A percentile compares a stretch with the other conserved stretches of the same genome.
Conservation (phyloP, 2,797 vertebrate species). For the Manis pentadactyla region DNA sequence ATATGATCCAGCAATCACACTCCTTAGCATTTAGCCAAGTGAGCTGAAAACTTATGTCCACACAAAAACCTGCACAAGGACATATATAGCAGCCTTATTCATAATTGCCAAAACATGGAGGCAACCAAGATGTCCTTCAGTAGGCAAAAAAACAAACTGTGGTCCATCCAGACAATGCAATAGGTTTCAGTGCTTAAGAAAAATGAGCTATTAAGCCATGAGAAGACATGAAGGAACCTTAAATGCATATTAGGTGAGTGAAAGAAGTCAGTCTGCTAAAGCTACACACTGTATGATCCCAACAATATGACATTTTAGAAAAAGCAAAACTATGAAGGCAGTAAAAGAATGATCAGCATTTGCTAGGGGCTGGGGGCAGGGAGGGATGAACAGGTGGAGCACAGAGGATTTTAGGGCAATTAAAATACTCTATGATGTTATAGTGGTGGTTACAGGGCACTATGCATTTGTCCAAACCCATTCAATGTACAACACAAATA, state of each 20-base stretch:
- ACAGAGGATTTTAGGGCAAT: neutral
- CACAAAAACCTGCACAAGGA: too few relatives aligned
- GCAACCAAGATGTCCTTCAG: neutral
- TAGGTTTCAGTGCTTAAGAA: neutral
- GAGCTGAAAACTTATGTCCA: neutral
- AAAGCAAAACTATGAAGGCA: neutral
- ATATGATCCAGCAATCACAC: rapidly evolving
- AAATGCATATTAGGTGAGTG: rapidly evolving
- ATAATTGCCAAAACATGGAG: neutral
- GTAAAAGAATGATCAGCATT: too few relatives aligned
- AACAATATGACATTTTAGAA: rapidly evolving
- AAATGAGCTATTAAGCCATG: rapidly evolving
- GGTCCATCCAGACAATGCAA: rapidly evolving
- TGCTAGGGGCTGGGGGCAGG: neutral
- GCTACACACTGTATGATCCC: too few relatives aligned
- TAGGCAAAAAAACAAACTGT: neutral
- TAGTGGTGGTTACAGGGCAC: too few relatives aligned
- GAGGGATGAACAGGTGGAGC: too few relatives aligned
- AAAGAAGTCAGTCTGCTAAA: neutral
- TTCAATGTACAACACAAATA: rapidly evolving
- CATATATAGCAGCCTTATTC: too few relatives aligned
- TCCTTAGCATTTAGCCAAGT: neutral
- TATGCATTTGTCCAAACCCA: neutral
- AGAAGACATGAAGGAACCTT: rapidly evolving
- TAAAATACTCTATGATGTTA: too few relatives aligned